Evolutionary conservation across 2,113 vertebrate genomes (phyloP).

Genomic region (Gnathonemus echidnorhynchus): DNA sequence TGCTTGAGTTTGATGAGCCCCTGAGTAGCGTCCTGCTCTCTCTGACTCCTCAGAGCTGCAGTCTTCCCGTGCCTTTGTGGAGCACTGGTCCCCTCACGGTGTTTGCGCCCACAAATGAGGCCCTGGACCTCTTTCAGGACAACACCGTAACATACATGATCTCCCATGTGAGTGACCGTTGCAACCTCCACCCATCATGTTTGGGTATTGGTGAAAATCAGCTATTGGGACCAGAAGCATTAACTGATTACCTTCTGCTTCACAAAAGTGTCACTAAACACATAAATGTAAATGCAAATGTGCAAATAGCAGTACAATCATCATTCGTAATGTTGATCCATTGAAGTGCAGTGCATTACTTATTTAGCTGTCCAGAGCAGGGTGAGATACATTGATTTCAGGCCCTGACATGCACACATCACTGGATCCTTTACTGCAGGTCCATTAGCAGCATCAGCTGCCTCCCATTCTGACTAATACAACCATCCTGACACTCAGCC

Average conservation of each 20-base stretch:
- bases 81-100: constrained; percentile 80
- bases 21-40: neutral
- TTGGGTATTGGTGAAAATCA: neutral
- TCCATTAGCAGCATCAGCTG: neutral
- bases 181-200: neutral
- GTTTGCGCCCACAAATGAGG: constrained; percentile 82
- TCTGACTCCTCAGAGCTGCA: constrained; percentile 71
- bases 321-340: neutral
- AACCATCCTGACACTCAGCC: neutral
- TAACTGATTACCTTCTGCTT: neutral
- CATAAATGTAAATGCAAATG: neutral
- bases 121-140: constrained; percentile 77
- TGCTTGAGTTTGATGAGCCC: neutral
- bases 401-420: neutral
- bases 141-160: constrained; percentile 89
- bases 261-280: neutral
- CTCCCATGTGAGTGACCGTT: constrained; percentile 59
- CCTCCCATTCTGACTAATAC: neutral
- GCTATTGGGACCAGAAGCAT: neutral
- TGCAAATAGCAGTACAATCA: neutral
- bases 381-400: too few species aligned
- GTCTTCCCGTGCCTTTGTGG: constrained; percentile 66
- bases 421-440: neutral
- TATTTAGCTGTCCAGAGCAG: too few species aligned
- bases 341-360: neutral